These are phyloP conservation scores for Gymnocypris eckloni DNA, from an alignment of 2,797 vertebrate species.

Conservation along the genomic window DNA sequence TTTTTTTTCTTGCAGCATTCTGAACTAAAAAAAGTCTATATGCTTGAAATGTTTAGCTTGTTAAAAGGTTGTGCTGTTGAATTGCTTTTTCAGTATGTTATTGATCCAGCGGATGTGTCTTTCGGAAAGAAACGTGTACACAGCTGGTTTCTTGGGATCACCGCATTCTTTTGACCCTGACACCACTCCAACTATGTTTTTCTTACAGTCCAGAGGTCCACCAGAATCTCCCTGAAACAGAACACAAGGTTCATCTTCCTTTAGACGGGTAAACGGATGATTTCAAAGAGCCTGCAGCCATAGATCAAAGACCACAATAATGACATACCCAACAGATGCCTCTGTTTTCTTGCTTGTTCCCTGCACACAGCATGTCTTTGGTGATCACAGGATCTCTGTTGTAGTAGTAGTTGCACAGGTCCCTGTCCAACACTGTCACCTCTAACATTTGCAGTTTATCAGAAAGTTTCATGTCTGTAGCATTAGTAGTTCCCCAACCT, in stretches of 20 bases:
- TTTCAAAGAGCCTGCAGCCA: neutral
- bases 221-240: conserved; percentile 66
- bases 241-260: neutral
- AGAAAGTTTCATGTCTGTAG: accelerated
- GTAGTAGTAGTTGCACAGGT: conserved; percentile 57
- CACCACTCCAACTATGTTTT: conserved; percentile 59
- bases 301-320: neutral
- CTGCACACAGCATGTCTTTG: conserved; percentile 65
- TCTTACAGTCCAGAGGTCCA: conserved; percentile 62
- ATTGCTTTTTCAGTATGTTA: conserved; percentile 45
- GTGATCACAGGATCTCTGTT: conserved; percentile 54
- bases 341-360: conserved; percentile 40
- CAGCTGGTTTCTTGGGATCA: conserved; percentile 60
- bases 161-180: conserved; percentile 58
- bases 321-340: conserved; percentile 62
- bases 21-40: neutral
- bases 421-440: conserved; percentile 53
- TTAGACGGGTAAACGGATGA: neutral
- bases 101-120: conserved; percentile 63
- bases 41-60: neutral
- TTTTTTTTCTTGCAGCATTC: neutral
- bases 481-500: conserved; percentile 57
- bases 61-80: conserved; percentile 46
- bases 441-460: conserved; percentile 58
- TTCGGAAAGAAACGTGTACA: conserved; percentile 63